These are phyloP conservation scores for Morone chrysops DNA, from an alignment of 2,113 vertebrate species.

Conservation along the genomic window DNA sequence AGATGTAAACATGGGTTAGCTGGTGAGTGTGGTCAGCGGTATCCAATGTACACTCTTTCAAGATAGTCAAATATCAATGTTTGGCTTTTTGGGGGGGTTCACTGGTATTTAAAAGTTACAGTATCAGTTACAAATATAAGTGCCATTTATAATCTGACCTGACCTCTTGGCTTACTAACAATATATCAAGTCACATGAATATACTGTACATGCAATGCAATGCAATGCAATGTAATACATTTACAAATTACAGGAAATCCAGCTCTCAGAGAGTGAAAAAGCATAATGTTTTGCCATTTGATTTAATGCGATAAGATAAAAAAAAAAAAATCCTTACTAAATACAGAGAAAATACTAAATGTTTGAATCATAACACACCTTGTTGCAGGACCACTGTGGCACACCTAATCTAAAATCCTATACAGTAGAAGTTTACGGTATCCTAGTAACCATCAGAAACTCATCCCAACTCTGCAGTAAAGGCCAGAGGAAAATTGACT, in stretches of 20 bases:
- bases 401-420: neutral
- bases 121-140: neutral
- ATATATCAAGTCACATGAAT: neutral
- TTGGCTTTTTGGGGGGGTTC: neutral
- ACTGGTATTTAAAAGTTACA: neutral
- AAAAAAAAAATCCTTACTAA: neutral
- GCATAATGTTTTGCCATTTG: too few species aligned
- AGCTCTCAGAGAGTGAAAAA: neutral
- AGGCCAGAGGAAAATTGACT: conserved; percentile 3
- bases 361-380: neutral
- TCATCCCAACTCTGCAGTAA: conserved; percentile 4
- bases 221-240: too few species aligned
- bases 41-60: neutral
- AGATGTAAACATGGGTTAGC: neutral
- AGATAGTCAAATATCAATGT: too few species aligned
- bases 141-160: neutral
- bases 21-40: neutral
- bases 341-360: neutral
- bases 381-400: neutral
- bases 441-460: conserved; percentile 2
- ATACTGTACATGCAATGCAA: neutral
- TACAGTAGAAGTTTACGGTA: neutral
- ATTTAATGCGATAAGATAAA: neutral
- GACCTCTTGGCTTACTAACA: too few species aligned
- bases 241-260: neutral